A percentile compares a stretch with the other conserved stretches of the same genome.
These are phyloP conservation scores for Caenorhabditis becei DNA, from an alignment of 2,888 invertebrate genomes.

Conservation along the genomic window DNA sequence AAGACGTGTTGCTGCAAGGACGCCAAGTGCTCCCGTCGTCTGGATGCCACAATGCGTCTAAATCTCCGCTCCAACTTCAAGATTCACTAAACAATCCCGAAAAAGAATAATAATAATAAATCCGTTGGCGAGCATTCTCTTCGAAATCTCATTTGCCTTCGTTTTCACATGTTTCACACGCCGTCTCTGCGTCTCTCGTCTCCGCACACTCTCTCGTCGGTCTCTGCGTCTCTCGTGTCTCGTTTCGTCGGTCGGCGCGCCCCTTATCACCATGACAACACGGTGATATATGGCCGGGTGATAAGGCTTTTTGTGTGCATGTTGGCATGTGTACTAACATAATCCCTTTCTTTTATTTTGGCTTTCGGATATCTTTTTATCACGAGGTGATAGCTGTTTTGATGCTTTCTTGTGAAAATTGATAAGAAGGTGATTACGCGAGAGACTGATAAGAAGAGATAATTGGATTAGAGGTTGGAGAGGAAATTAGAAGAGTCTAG, in stretches of 20 bases:
- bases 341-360: no score
- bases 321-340: background rate
- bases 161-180: conserved; percentile 33
- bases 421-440: no score
- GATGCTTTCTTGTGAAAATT: no score
- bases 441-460: no score
- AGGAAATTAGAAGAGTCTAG: no score
- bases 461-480: no score
- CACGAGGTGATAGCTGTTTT: no score
- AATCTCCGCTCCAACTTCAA: conserved; percentile 51
- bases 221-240: background rate
- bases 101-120: no score
- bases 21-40: conserved; percentile 47
- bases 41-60: conserved; percentile 59
- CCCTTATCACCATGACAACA: background rate
- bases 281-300: background rate
- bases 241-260: background rate
- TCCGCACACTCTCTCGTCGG: background rate
- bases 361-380: no score
- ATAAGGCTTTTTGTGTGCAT: background rate
- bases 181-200: conserved; percentile 21
- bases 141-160: background rate
- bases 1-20: conserved; percentile 63
- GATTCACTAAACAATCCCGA: conserved; percentile 16
- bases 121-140: no score